These are phyloP conservation scores for Pelodiscus sinensis DNA, from an alignment of 2,113 vertebrate genomes.

Conservation along the genomic window DNA sequence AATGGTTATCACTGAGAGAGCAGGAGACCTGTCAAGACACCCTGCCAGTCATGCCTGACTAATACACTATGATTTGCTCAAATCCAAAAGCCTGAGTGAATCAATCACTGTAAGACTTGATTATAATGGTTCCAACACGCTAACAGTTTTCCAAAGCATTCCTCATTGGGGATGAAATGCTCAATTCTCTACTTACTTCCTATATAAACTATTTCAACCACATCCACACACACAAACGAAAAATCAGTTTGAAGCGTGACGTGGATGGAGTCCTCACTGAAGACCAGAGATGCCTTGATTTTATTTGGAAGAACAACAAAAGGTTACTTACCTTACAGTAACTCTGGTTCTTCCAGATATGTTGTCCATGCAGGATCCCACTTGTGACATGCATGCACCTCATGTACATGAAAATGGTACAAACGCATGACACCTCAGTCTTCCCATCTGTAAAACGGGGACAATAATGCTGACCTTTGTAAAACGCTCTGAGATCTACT, in stretches of 20 bases:
- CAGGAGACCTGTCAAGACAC: too few relatives aligned
- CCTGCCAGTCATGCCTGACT: too few relatives aligned
- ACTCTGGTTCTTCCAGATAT: neutral
- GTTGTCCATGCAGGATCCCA: neutral
- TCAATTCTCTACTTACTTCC: neutral
- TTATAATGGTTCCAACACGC: neutral
- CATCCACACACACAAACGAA: neutral
- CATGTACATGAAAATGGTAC: neutral
- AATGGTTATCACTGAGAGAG: too few relatives aligned
- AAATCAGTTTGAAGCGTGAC: neutral
- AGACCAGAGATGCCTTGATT: neutral
- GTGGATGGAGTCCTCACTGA: neutral
- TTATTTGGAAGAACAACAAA: neutral
- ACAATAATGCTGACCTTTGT: neutral
- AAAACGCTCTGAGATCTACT: neutral
- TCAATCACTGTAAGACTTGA: neutral
- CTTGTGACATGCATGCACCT: neutral
- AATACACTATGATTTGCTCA: accelerated
- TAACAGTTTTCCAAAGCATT: neutral
- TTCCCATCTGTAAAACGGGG: neutral
- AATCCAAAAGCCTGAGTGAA: accelerated
- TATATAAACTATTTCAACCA: neutral
- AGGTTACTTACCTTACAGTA: neutral
- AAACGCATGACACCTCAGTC: neutral
- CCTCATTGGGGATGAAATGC: neutral